Base-by-base conservation (phyloP, 1,140 invertebrate species). In the Scaptomyza montana region DNA sequence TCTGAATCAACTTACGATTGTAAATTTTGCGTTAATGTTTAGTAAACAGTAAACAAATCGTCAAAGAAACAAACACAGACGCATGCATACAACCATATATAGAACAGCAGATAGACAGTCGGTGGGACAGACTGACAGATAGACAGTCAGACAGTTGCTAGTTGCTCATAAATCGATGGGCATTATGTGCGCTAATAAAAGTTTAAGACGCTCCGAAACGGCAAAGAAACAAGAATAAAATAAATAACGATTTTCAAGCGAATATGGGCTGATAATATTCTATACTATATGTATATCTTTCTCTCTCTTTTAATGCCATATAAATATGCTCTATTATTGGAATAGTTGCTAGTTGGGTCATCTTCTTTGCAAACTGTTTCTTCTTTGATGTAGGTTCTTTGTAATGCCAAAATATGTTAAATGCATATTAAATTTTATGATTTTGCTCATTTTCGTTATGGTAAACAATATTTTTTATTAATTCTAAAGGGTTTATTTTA, bases 101-200 rank as follows among this genome's bases (percentile, higher is more conserved):
- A 54, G 16, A 51, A 7, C 5, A 33, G 30, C 10, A 61, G 5
- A 46, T 39, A 50, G 30, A 12, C n/a, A 9, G 30, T 9, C n/a
- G n/a, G n/a, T n/a, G n/a, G n/a, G n/a, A n/a, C n/a, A 9, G 33
- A 16, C 12, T 1, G 4, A 45, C n/a, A 13, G 28, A 56, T 12
- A 12, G 36, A 62, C 54, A 47, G 51, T 39, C 21, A 66, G 75
- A 68, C 54, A 77, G 74, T 74, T 30, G 30, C 30, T 74, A 86
- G 81, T 74, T 81, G 78, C 65, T 57, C 82, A 75, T 87, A 82
- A 87, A 87, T 87, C 68, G 75, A 73, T 87, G 78, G 69, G 70
- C 74, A 85, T 86, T 78, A 78, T 85, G 81, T 71, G 82, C 55
- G 75, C 78, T 77, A 89, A 87, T 87, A 87, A 87, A 87, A 87